phyloP scores from a whole-genome alignment of 2,113 vertebrate species.

The Rhineura floridana region DNA sequence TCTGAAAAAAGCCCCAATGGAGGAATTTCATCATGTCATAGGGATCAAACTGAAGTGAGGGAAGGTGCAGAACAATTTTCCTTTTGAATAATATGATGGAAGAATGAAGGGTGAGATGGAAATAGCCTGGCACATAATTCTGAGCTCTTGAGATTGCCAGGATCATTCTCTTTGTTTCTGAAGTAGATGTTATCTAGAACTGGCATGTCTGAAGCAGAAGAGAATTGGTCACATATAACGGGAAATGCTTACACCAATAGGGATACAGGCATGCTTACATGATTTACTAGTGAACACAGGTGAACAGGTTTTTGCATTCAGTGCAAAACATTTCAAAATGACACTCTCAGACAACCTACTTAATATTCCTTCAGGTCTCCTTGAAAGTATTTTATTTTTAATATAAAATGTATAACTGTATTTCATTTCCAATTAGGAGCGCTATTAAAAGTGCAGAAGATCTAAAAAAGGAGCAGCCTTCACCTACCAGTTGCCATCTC shows the following conservation, averaged over 20 bases:
- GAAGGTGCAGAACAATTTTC: neutral
- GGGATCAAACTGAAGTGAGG: too few species aligned
- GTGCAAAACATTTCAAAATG: neutral
- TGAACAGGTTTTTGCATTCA: neutral
- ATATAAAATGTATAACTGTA: conserved; percentile 57
- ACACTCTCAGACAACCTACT: neutral
- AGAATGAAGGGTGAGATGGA: neutral
- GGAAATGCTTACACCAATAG: neutral
- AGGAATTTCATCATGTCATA: too few species aligned
- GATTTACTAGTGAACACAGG: neutral
- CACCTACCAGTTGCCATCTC: neutral
- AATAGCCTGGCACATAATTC: neutral
- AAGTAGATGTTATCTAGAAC: neutral
- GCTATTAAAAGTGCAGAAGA: conserved; percentile 14
- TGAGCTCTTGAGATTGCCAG: neutral
- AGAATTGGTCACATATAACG: neutral
- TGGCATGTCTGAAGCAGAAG: neutral
- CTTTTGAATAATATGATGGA: neutral
- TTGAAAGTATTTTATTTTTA: conserved; percentile 49
- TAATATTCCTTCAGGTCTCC: conserved; percentile 33
- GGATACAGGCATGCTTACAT: neutral
- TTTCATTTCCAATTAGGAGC: conserved; percentile 35
- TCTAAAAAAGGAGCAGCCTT: neutral
- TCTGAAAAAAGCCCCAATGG: too few species aligned
- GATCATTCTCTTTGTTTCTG: neutral